Evolutionary conservation across 2,113 vertebrate species (phyloP).

Genomic region (Malurus elegans): DNA sequence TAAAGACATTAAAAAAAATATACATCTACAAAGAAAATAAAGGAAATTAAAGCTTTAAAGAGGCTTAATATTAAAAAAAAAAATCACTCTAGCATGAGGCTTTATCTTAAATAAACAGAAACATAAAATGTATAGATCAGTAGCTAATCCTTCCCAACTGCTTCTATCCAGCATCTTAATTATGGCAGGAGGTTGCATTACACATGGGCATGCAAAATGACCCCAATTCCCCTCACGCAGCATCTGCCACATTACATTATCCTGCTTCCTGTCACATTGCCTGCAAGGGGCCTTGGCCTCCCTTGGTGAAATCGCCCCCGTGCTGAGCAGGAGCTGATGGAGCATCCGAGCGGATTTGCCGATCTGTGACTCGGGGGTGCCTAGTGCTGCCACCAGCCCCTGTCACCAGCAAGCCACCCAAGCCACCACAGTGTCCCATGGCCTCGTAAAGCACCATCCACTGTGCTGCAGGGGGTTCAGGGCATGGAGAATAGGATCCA

Average conservation of each 20-base stretch:
- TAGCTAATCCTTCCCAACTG: conserved; percentile 28
- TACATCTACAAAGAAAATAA: background rate
- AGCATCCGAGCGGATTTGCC: background rate
- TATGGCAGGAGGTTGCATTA: conserved; percentile 18
- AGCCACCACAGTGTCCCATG: accelerated
- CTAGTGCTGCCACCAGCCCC: no score
- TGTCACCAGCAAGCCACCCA: background rate
- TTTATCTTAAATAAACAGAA: conserved; percentile 37
- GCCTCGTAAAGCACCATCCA: accelerated
- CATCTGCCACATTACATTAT: conserved; percentile 47
- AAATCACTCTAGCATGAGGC: background rate
- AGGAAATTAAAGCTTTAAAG: background rate
- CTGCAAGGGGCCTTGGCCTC: background rate
- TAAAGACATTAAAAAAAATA: background rate
- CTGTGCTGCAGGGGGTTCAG: accelerated
- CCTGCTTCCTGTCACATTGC: background rate
- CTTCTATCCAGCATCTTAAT: background rate
- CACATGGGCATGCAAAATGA: background rate
- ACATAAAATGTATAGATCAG: background rate
- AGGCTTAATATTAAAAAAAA: background rate
- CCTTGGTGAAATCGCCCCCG: background rate
- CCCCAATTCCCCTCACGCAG: conserved; percentile 14
- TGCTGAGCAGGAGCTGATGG: background rate
- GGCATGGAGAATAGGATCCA: background rate
- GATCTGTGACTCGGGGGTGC: background rate